Conservation (phyloP, 2,888 invertebrate genomes). For the Drosophila longiperda region DNA sequence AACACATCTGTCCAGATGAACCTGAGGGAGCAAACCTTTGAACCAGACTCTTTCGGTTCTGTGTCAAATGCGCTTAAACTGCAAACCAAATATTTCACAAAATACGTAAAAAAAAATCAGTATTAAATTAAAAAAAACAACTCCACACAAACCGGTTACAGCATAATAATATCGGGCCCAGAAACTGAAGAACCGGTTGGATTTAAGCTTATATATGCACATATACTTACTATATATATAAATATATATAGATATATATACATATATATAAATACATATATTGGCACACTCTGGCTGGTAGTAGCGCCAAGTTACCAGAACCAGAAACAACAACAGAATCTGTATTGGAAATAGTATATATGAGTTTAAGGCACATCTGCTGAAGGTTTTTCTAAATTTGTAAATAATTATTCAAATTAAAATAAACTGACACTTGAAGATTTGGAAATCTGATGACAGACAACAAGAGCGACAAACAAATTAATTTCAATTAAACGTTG, state of each 20-base stretch:
- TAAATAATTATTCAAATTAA: slow-evolving; percentile 6
- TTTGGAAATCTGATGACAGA: slow-evolving; percentile 13
- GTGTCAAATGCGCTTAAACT: slow-evolving; percentile 73
- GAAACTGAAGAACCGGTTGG: slow-evolving; percentile 65
- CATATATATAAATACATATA: slow-evolving; percentile 19
- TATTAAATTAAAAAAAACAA: slow-evolving; percentile 50
- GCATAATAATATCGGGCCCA: slow-evolving; percentile 65
- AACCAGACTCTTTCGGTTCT: slow-evolving; percentile 30
- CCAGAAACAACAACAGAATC: slow-evolving; percentile 5
- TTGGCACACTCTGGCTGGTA: slow-evolving; percentile 40
- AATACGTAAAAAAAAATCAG: slow-evolving; percentile 24
- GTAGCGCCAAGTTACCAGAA: slow-evolving; percentile 15
- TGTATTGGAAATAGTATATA: slow-evolving; percentile 13
- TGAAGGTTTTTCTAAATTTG: slow-evolving; percentile 15
- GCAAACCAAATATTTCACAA: slow-evolving; percentile 61
- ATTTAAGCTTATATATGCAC: slow-evolving; percentile 43
- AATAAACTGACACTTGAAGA: slow-evolving; percentile 7
- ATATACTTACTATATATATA: slow-evolving; percentile 12
- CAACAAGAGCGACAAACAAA: slow-evolving; percentile 31
- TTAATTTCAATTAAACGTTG: slow-evolving; percentile 59
- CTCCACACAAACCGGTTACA: slow-evolving; percentile 65
- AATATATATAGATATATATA: slow-evolving; percentile 7
- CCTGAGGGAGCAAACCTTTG: slow-evolving; percentile 22
- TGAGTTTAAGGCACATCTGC: slow-evolving; percentile 1
- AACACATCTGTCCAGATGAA: slow-evolving; percentile 26